Evolutionary conservation across 2,888 invertebrate genomes (phyloP), one percentile per base, ranked within the genome.

Genomic region (Ypsolopha scabrella): DNA sequence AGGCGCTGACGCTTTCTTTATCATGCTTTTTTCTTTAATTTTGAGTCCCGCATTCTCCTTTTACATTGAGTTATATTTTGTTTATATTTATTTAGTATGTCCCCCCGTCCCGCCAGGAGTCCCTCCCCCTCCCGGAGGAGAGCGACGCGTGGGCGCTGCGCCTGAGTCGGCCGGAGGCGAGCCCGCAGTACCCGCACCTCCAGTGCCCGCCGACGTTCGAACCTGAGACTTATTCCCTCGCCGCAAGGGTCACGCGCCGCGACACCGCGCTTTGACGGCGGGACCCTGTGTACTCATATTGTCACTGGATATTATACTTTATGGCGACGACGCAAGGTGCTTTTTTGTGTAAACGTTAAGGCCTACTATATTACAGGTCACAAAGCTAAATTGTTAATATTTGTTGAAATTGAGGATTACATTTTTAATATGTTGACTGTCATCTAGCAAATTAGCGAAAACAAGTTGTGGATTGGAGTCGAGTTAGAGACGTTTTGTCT

Each of bases 171-270:
- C 45, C 51, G 24, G 51, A 48, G 51, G 49, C 50, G 49, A 44
- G 48, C 50, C 46, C 59, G 53, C 80, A 76, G 63, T 94, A 94
- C 80, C 93, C 94, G 52, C 93, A 93, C 65, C 88, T 95, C 77
- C 92, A 93, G 77, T 94, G 94, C 73, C 95, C 95, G 47, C 94
- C 95, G 48, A 92, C 94, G 38, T 95, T 95, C 80, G 93, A 94
- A 74, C 90, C 94, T 0, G 95, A 94, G 79, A 93, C 92, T 0
- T 95, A 95, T 79, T 92, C 93, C 50, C 88, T 95, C 53, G 88
- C 87, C 7, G 85, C 89, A 80, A 50, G 78, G 72, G 61, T 75
- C 72, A 65, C 52, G 56, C 60, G 62, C 46, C 58, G 52, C 54
- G 51, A 43, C 45, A 60, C 53, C 48, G 58, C 50, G 34, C 52